Conservation (phyloP, 2,797 vertebrate species). For the Gambelia wislizenii region DNA sequence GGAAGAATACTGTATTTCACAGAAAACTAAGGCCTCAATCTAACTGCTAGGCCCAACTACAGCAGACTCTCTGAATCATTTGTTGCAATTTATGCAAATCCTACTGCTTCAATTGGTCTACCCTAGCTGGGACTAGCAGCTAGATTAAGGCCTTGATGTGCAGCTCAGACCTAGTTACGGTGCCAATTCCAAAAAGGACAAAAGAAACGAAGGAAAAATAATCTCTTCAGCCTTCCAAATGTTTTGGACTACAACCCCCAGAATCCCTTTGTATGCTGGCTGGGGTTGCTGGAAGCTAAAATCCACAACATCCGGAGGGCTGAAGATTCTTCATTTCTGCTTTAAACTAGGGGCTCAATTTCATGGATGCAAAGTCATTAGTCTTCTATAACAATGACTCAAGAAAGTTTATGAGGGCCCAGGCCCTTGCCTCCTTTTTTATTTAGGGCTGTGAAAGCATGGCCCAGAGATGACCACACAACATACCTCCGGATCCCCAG, state of each 20-base stretch:
- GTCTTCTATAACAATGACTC: neutral
- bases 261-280: neutral
- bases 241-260: neutral
- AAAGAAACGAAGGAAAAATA: neutral
- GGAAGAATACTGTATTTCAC: neutral
- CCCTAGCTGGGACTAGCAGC: too few species aligned
- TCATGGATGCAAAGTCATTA: neutral
- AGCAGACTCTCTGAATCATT: too few species aligned
- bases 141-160: too few species aligned
- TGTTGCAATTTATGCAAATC: too few species aligned
- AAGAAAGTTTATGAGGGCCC: neutral
- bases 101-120: too few species aligned
- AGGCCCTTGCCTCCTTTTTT: neutral
- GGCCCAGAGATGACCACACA: too few species aligned
- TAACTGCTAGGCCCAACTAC: too few species aligned
- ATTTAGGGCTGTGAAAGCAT: neutral
- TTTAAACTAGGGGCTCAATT: neutral
- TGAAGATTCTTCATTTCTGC: neutral
- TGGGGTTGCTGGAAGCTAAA: neutral
- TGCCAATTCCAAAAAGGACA: neutral
- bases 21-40: too few species aligned
- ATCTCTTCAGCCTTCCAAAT: neutral
- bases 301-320: neutral
- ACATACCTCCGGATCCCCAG: conserved; percentile 84
- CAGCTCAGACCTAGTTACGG: neutral